phyloP scores from a whole-genome alignment of 1,140 invertebrate genomes.

The Panagrolaimus sp. region DNA sequence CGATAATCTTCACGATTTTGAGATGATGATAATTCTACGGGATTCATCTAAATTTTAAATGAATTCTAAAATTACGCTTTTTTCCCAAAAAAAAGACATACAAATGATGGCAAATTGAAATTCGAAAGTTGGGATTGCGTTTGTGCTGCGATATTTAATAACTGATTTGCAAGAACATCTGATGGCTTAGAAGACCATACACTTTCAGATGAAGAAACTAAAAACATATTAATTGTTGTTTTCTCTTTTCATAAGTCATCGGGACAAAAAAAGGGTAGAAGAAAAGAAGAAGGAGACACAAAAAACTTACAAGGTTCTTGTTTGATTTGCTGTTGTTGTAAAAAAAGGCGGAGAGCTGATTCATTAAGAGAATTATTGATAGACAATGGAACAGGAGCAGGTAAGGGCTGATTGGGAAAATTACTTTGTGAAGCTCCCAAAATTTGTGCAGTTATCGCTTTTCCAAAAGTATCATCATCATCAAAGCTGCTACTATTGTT shows the following conservation, averaged over 20 bases:
- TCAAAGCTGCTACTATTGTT: slow-evolving; percentile 10
- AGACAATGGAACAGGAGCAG: background rate
- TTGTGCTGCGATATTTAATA: no score
- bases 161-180: no score
- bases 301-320: slow-evolving; percentile 12
- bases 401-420: background rate
- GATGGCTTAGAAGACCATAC: no score
- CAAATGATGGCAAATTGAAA: no score
- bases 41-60: background rate
- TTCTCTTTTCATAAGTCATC: background rate
- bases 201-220: background rate
- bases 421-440: background rate
- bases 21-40: slow-evolving; percentile 1
- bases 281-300: background rate
- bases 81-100: no score
- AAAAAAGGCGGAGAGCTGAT: slow-evolving; percentile 9
- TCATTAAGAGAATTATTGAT: slow-evolving; percentile 12
- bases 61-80: no score
- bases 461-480: background rate
- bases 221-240: background rate
- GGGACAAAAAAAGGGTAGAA: background rate
- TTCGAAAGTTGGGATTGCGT: background rate
- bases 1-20: background rate
- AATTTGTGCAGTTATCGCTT: background rate
- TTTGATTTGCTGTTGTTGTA: slow-evolving; percentile 17